Evolutionary conservation across 1,140 invertebrate species (phyloP).

Genomic region (Drosophila sproati): DNA sequence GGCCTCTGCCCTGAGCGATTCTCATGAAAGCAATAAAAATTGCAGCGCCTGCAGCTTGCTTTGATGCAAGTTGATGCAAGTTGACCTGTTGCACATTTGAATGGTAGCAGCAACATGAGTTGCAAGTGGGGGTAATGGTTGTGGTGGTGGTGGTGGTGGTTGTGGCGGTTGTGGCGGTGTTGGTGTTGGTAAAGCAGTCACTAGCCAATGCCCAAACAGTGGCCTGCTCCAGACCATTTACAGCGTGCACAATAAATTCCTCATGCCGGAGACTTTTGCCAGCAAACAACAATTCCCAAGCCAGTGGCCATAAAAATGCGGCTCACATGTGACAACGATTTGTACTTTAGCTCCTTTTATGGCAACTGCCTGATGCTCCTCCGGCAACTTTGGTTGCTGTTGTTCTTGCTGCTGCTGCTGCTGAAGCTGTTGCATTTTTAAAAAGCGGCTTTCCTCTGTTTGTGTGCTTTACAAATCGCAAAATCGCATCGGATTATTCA

Average conservation of each 20-base stretch:
- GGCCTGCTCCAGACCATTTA: constrained; percentile 69
- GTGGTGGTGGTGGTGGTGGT: neutral
- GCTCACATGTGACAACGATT: constrained; percentile 85
- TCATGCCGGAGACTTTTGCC: constrained; percentile 48
- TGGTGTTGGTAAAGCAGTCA: constrained; percentile 19
- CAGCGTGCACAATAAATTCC: constrained; percentile 76
- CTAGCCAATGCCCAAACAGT: constrained; percentile 56
- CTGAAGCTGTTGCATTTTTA: constrained; percentile 21
- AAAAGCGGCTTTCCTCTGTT: constrained; percentile 48
- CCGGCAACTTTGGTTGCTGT: constrained; percentile 24
- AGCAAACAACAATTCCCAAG: constrained; percentile 74
- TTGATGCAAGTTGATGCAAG: constrained; percentile 20
- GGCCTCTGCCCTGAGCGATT: constrained; percentile 51
- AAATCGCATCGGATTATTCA: constrained; percentile 81
- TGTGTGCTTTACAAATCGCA: constrained; percentile 63
- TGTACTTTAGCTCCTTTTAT: constrained; percentile 84
- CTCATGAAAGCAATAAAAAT: constrained; percentile 81
- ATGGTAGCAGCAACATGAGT: constrained; percentile 57
- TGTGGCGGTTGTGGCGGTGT: neutral
- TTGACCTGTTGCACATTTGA: constrained; percentile 79
- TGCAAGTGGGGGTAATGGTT: neutral
- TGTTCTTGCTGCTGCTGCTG: neutral
- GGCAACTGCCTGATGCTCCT: constrained; percentile 39
- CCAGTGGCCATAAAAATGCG: constrained; percentile 84
- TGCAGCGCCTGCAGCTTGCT: constrained; percentile 57